Base-by-base conservation (phyloP, 2,888 invertebrate genomes). In the Sesia apiformis region DNA sequence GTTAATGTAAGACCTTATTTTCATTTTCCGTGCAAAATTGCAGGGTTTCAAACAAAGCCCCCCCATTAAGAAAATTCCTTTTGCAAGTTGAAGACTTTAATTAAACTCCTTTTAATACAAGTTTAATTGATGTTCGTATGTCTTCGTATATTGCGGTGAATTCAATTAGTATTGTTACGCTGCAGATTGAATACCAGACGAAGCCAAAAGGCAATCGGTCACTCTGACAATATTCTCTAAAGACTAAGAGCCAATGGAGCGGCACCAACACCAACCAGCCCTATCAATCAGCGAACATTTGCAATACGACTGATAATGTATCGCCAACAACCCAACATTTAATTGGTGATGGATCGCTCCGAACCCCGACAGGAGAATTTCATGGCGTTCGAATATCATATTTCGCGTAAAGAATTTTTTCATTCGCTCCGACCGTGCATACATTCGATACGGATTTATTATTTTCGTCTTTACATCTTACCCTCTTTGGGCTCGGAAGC, bases 361-460 rank as follows among this genome's bases (percentile, higher is more conserved):
- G 67, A 67, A 64, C 63, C 64, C 67, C 64, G 72, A 67, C 70
- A 69, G 66, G 63, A 69, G 76, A 74, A 85, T 80, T 80, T 78
- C 75, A 81, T 70, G 73, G 72, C 60, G 65, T 55, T 59, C 60
- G 69, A 78, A 74, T 70, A 74, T 78, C 71, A 72, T 70, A 74
- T 80, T 76, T 69, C 68, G 68, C 64, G 61, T 59, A 61, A 70
- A 66, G 65, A 74, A 68, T 74, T 75, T 60, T 76, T 74, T 76
- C 74, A 78, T 79, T 74, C 75, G 70, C 70, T 79, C 72, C 74
- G 70, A 63, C 72, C 82, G 76, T 76, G 84, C 85, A 86, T 87
- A 65, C 54, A 84, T 84, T 84, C 76, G 78, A 85, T 84, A 78
- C 75, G 86, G 85, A 87, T 86, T 86, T 87, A 87, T 86, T 86